Percentiles rank a stretch among this genome's conserved stretches.
phyloP scores from a whole-genome alignment of 2,113 vertebrate species.

The Ochotona princeps region DNA sequence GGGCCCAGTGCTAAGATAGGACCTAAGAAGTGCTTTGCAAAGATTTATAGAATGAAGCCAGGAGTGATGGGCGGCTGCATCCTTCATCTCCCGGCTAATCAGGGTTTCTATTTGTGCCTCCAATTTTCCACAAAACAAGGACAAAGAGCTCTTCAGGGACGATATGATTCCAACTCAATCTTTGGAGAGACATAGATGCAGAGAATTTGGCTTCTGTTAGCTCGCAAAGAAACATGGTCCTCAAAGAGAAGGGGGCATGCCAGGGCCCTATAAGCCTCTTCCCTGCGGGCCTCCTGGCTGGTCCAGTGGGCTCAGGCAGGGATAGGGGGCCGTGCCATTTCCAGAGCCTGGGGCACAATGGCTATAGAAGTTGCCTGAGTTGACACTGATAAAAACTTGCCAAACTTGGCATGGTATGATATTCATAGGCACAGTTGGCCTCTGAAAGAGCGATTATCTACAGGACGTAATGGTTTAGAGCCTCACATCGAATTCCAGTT shows the following conservation, averaged over 20 bases:
- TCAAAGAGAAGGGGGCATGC: too few relatives aligned
- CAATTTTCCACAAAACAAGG: neutral
- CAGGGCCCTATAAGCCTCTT: neutral
- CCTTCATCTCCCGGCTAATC: neutral
- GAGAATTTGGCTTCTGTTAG: neutral
- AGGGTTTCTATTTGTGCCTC: neutral
- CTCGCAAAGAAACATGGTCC: neutral
- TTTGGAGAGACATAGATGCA: neutral
- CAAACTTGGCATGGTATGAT: constrained; percentile 77
- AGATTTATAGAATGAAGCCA: neutral
- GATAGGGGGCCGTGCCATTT: constrained; percentile 57
- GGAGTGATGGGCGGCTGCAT: neutral
- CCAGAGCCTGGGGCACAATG: constrained; percentile 68
- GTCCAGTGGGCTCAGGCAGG: neutral
- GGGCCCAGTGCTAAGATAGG: neutral
- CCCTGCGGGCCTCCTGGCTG: constrained; percentile 40
- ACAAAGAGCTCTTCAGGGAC: neutral
- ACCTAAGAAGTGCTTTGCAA: neutral
- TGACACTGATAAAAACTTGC: constrained; percentile 81
- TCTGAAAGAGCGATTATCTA: constrained; percentile 83
- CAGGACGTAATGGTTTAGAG: constrained; percentile 83
- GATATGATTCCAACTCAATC: neutral
- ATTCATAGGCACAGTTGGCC: constrained; percentile 80
- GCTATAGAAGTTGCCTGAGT: constrained; percentile 71
- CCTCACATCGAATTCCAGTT: constrained; percentile 65